Evolutionary conservation across 1,140 invertebrate species (phyloP), one percentile per base, ranked within the genome.

Genomic region (Myzus persicae): DNA sequence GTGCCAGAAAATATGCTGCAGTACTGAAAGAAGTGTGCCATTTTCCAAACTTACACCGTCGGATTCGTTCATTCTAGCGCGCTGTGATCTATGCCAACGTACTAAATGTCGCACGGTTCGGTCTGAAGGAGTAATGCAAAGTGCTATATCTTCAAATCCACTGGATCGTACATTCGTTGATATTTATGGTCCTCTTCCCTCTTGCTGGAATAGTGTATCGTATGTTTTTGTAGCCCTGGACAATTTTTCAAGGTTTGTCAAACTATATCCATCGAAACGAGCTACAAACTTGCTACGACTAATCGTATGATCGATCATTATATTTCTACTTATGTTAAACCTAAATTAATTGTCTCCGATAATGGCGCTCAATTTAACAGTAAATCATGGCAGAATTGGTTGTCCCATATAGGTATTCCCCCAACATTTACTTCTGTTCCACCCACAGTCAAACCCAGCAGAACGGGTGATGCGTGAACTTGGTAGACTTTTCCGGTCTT

Each of bases 371-470:
- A 48, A 51, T 90, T 51, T 18, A 48, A 59, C 18, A 48, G 46
- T 42, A 59, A 90, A 36, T 26, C 9, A 36, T 90, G 88, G 46
- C 54, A 90, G 22, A 51, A 20, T 40, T 18, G 88, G 0, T 51
- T 90, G 31, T 38, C n/a, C 6, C 24, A 0, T n/a, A 22, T 51
- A 36, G 88, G 46, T 14, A 40, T 51, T 11, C n/a, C 40, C 1
- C 20, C 38, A 26, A 90, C 88, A 9, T 51, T 46, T 36, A 46
- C 85, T 4, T 89, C 42, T 5, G 88, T 89, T 24, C 31, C 89
- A 90, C 14, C 48, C 89, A 11, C 89, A 54, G 38, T 90, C 89
- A 22, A 90, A 90, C 11, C 89, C 48, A 26, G 89, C 38, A 20
- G 89, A 90, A 90, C 46, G 20, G 18, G 26, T 46, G 6, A 89